A percentile compares a stretch with the other conserved stretches of the same genome.
Conservation (phyloP, 2,888 invertebrate genomes). For the Catocala nupta region DNA sequence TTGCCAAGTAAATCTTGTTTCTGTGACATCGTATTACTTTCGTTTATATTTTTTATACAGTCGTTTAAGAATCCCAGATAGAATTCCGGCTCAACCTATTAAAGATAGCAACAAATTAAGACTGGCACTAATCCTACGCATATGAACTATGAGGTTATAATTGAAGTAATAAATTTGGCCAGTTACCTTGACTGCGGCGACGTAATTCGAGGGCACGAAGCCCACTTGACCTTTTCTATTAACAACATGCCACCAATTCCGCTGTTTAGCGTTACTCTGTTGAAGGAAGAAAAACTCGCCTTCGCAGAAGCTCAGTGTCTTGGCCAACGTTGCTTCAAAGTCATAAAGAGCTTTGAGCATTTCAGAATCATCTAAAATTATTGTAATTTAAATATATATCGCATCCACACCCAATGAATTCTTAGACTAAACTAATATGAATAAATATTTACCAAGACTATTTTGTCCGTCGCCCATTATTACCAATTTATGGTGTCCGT, state of each 20-base stretch:
- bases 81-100: constrained; percentile 90
- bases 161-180: constrained; percentile 42
- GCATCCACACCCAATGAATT: constrained; percentile 31
- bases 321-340: constrained; percentile 94
- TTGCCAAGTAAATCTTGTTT: constrained; percentile 89
- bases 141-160: constrained; percentile 33
- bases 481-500: constrained; percentile 22
- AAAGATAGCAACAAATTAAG: constrained; percentile 18
- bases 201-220: constrained; percentile 95
- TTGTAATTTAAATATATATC: constrained; percentile 13
- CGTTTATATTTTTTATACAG: constrained; percentile 88
- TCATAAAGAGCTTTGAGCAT: constrained; percentile 95
- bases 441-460: constrained; percentile 49
- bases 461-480: constrained; percentile 70
- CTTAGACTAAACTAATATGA: constrained; percentile 12
- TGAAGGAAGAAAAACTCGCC: constrained; percentile 94
- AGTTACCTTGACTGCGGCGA: constrained; percentile 91
- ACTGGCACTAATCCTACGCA: constrained; percentile 32
- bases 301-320: constrained; percentile 93
- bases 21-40: constrained; percentile 76
- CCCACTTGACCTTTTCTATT: constrained; percentile 94
- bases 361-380: constrained; percentile 89
- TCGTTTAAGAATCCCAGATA: constrained; percentile 91
- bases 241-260: constrained; percentile 96
- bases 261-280: constrained; percentile 92